Conservation (phyloP, 2,797 vertebrate genomes). For the Pseudochirops cupreus region DNA sequence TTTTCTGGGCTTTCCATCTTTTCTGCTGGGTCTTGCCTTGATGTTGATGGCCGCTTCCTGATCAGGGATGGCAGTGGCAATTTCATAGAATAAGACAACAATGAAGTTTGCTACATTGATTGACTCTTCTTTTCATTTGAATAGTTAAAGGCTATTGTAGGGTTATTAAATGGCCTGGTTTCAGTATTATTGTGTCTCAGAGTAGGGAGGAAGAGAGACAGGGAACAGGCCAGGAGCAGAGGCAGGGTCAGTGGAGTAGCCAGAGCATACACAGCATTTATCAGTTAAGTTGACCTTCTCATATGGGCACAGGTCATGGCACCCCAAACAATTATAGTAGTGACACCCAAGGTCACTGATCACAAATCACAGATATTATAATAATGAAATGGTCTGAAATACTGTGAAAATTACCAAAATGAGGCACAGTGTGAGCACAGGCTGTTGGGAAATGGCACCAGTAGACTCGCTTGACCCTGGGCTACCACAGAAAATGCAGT, state of each 20-base stretch:
- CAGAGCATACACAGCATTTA: neutral
- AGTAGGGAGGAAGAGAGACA: neutral
- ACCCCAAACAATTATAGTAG: neutral
- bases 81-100: neutral
- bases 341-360: neutral
- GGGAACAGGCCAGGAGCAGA: neutral
- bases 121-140: neutral
- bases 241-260: neutral
- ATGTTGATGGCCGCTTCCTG: neutral
- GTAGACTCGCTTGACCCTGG: neutral
- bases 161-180: neutral
- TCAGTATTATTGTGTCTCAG: neutral
- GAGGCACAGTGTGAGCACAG: neutral
- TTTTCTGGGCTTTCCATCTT: neutral
- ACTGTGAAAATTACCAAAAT: neutral
- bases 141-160: neutral
- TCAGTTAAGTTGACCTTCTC: neutral
- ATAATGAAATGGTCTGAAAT: neutral
- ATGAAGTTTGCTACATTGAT: neutral
- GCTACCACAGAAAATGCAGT: neutral
- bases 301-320: neutral
- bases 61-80: neutral
- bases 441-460: neutral
- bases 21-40: neutral
- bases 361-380: neutral